Percentiles rank a stretch among this genome's conserved stretches.
These are phyloP conservation scores for Lordiphosa clarofinis DNA, from an alignment of 1,140 invertebrate genomes.

Conservation along the genomic window DNA sequence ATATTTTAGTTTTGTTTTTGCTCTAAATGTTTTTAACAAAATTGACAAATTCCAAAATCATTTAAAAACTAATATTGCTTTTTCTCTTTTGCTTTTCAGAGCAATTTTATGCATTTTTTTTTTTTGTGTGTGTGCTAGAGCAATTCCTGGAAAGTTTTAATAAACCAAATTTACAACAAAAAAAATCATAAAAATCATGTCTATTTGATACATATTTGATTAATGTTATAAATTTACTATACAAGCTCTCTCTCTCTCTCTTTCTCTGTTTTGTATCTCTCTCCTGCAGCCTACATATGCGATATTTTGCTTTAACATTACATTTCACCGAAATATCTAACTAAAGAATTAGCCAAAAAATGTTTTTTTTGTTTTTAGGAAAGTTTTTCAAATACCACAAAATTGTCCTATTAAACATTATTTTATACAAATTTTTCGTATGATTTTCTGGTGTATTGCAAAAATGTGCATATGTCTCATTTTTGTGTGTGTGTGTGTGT, in stretches of 20 bases:
- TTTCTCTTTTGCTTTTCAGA: slow-evolving; percentile 25
- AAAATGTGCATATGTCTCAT: slow-evolving; percentile 50
- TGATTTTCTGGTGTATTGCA: slow-evolving; percentile 56
- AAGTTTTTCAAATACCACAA: not conserved
- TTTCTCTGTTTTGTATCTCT: slow-evolving; percentile 8
- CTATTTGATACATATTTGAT: slow-evolving; percentile 41
- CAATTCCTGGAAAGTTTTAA: slow-evolving; percentile 43
- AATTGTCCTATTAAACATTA: slow-evolving; percentile 17
- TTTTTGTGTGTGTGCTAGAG: slow-evolving; percentile 44
- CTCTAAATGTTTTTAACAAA: slow-evolving; percentile 47
- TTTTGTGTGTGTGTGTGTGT: slow-evolving; percentile 24
- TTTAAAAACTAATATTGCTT: slow-evolving; percentile 74
- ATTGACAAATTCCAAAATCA: slow-evolving; percentile 58
- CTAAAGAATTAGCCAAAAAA: slow-evolving; percentile 18
- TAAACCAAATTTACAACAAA: slow-evolving; percentile 8
- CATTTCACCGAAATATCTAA: slow-evolving; percentile 16
- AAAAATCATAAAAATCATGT: slow-evolving; percentile 23
- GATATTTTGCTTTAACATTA: not conserved
- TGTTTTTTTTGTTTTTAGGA: not conserved
- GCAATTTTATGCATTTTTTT: slow-evolving; percentile 15
- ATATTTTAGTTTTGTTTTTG: slow-evolving; percentile 25
- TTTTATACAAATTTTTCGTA: slow-evolving; percentile 50
- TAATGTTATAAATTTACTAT: slow-evolving; percentile 59
- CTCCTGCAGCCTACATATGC: slow-evolving; percentile 1
- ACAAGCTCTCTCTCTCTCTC: slow-evolving; percentile 54